phyloP scores from a whole-genome alignment of 1,140 invertebrate genomes.

The Microplitis demolitor region DNA sequence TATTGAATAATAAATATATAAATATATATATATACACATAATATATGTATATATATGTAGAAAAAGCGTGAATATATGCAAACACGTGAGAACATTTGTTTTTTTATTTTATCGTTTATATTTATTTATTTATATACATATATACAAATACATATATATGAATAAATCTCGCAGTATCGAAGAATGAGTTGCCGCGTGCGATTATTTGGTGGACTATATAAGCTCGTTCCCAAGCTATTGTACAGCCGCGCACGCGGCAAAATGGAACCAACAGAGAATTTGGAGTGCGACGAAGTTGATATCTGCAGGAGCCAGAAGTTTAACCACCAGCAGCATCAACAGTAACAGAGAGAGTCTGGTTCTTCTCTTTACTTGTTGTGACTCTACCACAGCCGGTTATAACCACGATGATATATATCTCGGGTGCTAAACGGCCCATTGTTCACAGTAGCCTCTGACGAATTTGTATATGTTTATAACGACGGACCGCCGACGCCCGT shows the following conservation, averaged over 20 bases:
- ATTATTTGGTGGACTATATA: not conserved
- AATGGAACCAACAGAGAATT: not conserved
- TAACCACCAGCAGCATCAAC: not conserved
- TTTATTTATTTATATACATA: not conserved
- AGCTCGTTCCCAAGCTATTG: not conserved
- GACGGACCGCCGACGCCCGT: constrained; percentile 7
- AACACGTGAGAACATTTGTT: constrained; percentile 1
- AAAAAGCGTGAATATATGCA: not conserved
- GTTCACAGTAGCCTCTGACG: constrained; percentile 58
- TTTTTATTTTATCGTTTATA: not conserved
- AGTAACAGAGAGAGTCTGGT: not conserved
- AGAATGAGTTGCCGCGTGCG: constrained; percentile 1
- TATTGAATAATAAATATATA: constrained; percentile 14
- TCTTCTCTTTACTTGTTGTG: not conserved
- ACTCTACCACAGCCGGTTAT: not conserved
- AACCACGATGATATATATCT: constrained; percentile 59
- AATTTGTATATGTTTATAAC: constrained; percentile 64
- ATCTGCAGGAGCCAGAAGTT: not conserved
- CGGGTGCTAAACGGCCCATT: constrained; percentile 60
- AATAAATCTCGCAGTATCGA: not conserved
- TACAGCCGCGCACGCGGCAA: not conserved
- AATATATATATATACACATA: not conserved
- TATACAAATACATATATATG: not conserved
- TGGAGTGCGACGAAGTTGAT: not conserved
- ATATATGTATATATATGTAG: not conserved